These are phyloP conservation scores for Harpalus rufipes DNA, from an alignment of 2,888 invertebrate genomes.

Conservation along the genomic window DNA sequence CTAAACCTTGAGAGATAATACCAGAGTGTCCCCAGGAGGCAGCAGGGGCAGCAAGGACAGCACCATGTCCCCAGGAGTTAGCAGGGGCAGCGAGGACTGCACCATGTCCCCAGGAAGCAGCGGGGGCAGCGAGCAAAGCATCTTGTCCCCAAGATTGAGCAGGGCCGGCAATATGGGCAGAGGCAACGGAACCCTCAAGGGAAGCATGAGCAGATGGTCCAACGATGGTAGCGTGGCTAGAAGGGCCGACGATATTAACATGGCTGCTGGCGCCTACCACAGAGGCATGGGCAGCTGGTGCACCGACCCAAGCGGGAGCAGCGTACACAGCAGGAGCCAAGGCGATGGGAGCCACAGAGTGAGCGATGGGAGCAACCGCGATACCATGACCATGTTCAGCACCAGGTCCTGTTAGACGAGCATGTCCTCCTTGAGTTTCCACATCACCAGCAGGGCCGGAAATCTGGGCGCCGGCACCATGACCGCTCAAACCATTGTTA, in stretches of 20 bases:
- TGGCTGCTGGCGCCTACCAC: neutral
- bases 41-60: too few relatives aligned
- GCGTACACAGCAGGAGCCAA: neutral
- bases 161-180: neutral
- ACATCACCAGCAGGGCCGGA: constrained; percentile 72
- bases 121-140: neutral
- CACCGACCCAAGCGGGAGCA: neutral
- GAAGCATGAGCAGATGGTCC: neutral
- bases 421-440: constrained; percentile 70
- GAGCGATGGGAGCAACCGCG: neutral
- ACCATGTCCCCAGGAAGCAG: too few relatives aligned
- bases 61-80: too few relatives aligned
- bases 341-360: neutral
- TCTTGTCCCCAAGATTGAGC: too few relatives aligned
- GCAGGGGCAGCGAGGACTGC: neutral
- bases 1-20: constrained; percentile 4
- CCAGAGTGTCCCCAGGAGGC: neutral
- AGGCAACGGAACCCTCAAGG: neutral
- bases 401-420: constrained; percentile 8
- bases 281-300: neutral
- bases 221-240: neutral
- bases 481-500: neutral
- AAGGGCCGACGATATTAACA: neutral
- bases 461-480: constrained; percentile 70
- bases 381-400: neutral